These are phyloP conservation scores for Dromococcyx pavoninus DNA, from an alignment of 2,797 vertebrate species.

Conservation along the genomic window DNA sequence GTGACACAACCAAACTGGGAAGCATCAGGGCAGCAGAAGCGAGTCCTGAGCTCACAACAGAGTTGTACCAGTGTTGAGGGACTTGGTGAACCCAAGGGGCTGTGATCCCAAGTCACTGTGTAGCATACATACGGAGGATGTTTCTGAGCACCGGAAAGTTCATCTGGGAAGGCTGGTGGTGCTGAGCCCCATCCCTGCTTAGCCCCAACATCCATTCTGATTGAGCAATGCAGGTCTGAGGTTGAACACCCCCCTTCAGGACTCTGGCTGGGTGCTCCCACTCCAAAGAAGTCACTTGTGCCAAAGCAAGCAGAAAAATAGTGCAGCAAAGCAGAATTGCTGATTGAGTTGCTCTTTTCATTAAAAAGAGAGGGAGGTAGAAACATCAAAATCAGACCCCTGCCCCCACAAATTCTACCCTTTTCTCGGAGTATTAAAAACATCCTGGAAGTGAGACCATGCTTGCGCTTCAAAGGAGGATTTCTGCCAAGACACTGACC, in stretches of 20 bases:
- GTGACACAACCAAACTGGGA: neutral
- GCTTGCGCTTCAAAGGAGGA: conserved; percentile 5
- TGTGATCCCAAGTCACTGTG: accelerated
- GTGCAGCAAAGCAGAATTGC: neutral
- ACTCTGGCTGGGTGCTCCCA: neutral
- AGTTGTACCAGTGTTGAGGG: neutral
- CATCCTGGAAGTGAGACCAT: conserved; percentile 2
- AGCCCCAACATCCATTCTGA: neutral
- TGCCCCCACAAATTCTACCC: neutral
- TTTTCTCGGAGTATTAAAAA: neutral
- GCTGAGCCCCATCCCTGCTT: neutral
- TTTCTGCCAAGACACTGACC: conserved; percentile 75
- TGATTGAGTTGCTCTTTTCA: neutral
- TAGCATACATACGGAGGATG: accelerated
- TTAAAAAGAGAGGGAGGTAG: neutral
- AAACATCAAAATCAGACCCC: neutral
- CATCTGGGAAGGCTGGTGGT: neutral
- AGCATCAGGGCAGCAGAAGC: neutral
- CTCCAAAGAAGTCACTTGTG: neutral
- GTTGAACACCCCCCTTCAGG: neutral
- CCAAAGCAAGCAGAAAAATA: neutral
- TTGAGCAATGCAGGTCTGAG: neutral
- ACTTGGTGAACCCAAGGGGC: neutral
- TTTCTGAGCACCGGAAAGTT: neutral
- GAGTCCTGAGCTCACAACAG: neutral